Conservation (phyloP, 2,797 vertebrate species). For the Phyllotis vaccarum region DNA sequence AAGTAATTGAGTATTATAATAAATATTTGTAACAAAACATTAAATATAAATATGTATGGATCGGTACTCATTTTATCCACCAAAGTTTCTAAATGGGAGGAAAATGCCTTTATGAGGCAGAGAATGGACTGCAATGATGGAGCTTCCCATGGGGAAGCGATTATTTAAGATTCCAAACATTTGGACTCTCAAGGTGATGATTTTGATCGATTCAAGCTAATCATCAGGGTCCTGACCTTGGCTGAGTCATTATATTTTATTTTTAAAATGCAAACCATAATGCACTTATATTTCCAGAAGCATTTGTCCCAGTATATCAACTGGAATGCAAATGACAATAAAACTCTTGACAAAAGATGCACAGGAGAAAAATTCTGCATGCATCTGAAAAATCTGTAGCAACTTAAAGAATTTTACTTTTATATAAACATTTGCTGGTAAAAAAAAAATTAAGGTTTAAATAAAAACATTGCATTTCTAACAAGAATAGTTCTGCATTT, state of each 20-base stretch:
- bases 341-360: conserved; percentile 57
- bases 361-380: not conserved
- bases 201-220: conserved; percentile 71
- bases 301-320: conserved; percentile 11
- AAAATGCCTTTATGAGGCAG: not conserved
- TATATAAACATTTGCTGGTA: not conserved
- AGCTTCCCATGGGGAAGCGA: conserved; percentile 1
- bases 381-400: not conserved
- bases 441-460: conserved; percentile 16
- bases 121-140: conserved; percentile 24
- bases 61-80: not conserved
- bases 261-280: conserved; percentile 18
- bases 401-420: conserved; percentile 18
- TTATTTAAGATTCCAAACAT: conserved; percentile 63
- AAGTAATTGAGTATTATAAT: not conserved
- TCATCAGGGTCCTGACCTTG: conserved; percentile 67
- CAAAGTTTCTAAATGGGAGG: conserved; percentile 34
- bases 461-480: not conserved
- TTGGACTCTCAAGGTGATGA: conserved; percentile 51
- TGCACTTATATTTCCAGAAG: conserved; percentile 48
- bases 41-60: conserved; percentile 52
- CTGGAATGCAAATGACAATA: conserved; percentile 44
- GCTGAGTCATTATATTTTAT: conserved; percentile 64
- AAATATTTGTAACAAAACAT: conserved; percentile 45
- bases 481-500: not conserved